Conservation (phyloP, 1,140 invertebrate species). For the Tribolium castaneum region DNA sequence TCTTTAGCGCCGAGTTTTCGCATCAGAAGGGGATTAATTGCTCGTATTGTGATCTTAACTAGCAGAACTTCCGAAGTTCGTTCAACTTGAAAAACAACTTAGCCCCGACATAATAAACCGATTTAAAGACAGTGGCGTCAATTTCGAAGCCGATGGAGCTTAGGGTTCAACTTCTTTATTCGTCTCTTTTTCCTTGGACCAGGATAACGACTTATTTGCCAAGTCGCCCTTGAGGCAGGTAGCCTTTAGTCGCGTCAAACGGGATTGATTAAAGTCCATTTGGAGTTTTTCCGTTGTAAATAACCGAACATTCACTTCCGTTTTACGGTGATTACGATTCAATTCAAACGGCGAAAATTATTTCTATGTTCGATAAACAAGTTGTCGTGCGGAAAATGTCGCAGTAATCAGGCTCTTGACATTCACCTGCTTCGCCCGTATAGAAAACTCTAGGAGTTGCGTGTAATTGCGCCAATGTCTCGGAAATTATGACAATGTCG, state of each 20-base stretch:
- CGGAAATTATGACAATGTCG: not conserved
- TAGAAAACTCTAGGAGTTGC: not conserved
- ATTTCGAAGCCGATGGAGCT: not conserved
- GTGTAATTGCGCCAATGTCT: not conserved
- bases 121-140: not conserved
- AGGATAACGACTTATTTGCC: not conserved
- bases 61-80: not conserved
- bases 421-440: no score
- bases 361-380: not conserved
- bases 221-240: not conserved
- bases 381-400: not conserved
- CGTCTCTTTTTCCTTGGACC: not conserved
- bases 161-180: not conserved
- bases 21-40: not conserved
- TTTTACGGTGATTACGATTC: not conserved
- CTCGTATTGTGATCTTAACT: not conserved
- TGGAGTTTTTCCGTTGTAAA: not conserved
- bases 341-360: not conserved
- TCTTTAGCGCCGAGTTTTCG: not conserved
- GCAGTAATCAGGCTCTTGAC: no score
- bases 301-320: not conserved
- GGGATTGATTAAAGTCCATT: not conserved
- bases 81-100: slow-evolving; percentile 4
- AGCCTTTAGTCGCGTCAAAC: not conserved
- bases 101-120: not conserved